These are phyloP conservation scores for Macrostomum cliftonense DNA, from an alignment of 2,888 invertebrate genomes.

Conservation along the genomic window DNA sequence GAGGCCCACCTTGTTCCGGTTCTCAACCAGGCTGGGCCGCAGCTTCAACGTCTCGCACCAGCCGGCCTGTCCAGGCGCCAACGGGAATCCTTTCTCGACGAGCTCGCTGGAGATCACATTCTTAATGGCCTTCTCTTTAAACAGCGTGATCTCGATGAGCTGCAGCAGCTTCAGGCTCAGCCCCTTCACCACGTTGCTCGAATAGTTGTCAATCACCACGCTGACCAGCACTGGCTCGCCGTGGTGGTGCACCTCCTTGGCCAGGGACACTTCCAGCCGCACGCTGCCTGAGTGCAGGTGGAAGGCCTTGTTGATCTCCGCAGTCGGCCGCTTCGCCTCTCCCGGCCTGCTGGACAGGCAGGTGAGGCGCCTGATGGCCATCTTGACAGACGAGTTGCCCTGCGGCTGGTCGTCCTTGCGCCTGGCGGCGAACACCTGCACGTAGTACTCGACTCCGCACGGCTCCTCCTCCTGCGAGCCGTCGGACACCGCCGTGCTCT, in stretches of 20 bases:
- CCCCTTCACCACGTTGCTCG: slow-evolving; percentile 5
- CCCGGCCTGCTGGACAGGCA: slow-evolving; percentile 1
- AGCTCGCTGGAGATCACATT: slow-evolving; percentile 1
- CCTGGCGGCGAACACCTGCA: slow-evolving; percentile 3
- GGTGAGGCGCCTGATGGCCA: slow-evolving; percentile 7
- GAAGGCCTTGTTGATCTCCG: slow-evolving; percentile 3
- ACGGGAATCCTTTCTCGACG: slow-evolving; percentile 2
- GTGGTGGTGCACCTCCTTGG: slow-evolving; percentile 7
- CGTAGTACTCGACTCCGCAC: slow-evolving; percentile 5
- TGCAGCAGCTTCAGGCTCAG: slow-evolving; percentile 6
- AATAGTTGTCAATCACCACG: slow-evolving; percentile 7
- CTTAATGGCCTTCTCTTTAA: slow-evolving; percentile 5
- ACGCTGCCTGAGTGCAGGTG: slow-evolving; percentile 6
- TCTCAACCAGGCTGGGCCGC: slow-evolving; percentile 1
- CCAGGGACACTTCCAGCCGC: slow-evolving; percentile 6
- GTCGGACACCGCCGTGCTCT: neutral
- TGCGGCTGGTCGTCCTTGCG: slow-evolving; percentile 3
- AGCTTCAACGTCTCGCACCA: slow-evolving; percentile 9
- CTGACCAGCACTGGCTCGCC: slow-evolving; percentile 5
- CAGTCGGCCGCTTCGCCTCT: neutral
- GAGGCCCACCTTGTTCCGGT: neutral
- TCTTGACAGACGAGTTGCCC: slow-evolving; percentile 5
- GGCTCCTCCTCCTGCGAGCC: slow-evolving; percentile 1
- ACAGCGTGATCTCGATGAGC: slow-evolving; percentile 7
- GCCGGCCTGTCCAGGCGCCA: slow-evolving; percentile 5